A percentile compares a stretch with the other conserved stretches of the same genome.
phyloP scores from a whole-genome alignment of 2,888 invertebrate species.

The Acronicta aceris region DNA sequence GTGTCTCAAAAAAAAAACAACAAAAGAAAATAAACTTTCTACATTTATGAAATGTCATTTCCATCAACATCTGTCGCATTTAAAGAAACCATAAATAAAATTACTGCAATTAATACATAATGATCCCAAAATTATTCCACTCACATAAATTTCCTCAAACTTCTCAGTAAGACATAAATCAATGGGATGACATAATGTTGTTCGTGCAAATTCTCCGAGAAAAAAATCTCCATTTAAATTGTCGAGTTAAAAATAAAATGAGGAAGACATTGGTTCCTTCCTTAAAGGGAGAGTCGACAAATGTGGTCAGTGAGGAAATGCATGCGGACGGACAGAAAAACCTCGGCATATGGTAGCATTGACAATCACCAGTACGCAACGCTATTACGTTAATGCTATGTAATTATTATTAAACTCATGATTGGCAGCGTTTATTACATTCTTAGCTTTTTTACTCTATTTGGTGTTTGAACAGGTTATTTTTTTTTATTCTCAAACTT shows the following conservation, averaged over 20 bases:
- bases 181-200: constrained; percentile 55
- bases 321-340: constrained; percentile 54
- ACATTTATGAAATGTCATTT: constrained; percentile 53
- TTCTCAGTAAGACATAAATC: constrained; percentile 59
- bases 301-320: constrained; percentile 66
- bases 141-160: constrained; percentile 48
- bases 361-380: constrained; percentile 32
- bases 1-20: constrained; percentile 40
- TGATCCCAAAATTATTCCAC: constrained; percentile 48
- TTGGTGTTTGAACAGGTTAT: constrained; percentile 20
- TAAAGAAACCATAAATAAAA: constrained; percentile 55
- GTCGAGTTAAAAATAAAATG: constrained; percentile 58
- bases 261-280: constrained; percentile 66
- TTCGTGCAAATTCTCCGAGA: constrained; percentile 42
- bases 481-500: constrained; percentile 26
- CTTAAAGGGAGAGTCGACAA: constrained; percentile 63
- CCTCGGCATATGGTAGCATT: constrained; percentile 31
- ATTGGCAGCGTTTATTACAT: constrained; percentile 33
- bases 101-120: constrained; percentile 49
- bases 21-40: constrained; percentile 55
- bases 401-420: constrained; percentile 44
- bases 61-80: constrained; percentile 36
- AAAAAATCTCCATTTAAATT: constrained; percentile 56
- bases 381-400: constrained; percentile 49
- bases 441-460: constrained; percentile 14